Evolutionary conservation across 2,888 invertebrate genomes (phyloP), one percentile per base, ranked within the genome.

Genomic region (Melieria omissa): DNA sequence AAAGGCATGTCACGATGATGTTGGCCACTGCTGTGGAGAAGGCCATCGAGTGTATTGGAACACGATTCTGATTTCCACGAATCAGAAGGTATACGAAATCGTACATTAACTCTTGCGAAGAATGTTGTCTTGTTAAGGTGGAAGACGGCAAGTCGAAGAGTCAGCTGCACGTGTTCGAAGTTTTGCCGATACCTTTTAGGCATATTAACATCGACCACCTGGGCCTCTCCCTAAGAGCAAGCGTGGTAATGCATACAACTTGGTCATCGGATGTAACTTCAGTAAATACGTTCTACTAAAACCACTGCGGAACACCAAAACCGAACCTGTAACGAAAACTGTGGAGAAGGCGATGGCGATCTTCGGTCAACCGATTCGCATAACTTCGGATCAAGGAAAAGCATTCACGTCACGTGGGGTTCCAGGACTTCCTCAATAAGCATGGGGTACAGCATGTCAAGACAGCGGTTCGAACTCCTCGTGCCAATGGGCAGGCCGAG

Each of bases 21-120:
- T 14, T 14, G 65, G 16, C 9, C 46, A 65, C 45, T 54, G 60
- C 45, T 12, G 4, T 4, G 68, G 0, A 75, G 75, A 55, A 66
- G 16, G 61, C 66, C 14, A 4, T 58, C 5, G 14, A 5, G 12
- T 62, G 9, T 58, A 58, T 46, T 14, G 29, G 3, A 47, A 71
- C 49, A 46, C 12, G 4, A 69, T 49, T 29, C 12, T 73, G 44
- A 73, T 74, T 73, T 10, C 68, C 57, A 44, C 52, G 49, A 49
- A 60, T 71, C 52, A 10, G 61, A 16, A 70, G 73, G 4, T 78
- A 77, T 41, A 71, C 78, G 1, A 76, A 76, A 54, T 69, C 71
- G 4, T 78, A 77, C 16, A 75, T 77, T 12, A 71, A 57, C 0
- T n/a, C 71, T 46, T 73, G 73, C 44, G 71, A 57, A 1, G 65